Evolutionary conservation across 2,888 invertebrate species (phyloP).

Genomic region (Ametastegia equiseti): DNA sequence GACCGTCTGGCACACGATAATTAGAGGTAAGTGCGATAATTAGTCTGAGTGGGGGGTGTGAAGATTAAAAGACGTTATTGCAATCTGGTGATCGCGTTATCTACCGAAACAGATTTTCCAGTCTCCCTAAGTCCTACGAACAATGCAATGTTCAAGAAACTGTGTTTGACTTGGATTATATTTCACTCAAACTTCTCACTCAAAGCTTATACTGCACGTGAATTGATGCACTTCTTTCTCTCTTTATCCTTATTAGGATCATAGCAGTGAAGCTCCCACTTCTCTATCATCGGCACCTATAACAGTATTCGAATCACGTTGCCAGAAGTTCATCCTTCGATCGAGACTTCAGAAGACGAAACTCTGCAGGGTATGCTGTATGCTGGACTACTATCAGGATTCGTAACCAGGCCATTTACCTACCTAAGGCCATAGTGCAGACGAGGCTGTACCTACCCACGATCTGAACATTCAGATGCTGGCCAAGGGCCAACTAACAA

Average conservation of each 20-base stretch:
- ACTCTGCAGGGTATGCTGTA: slow-evolving; percentile 57
- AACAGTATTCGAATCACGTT: slow-evolving; percentile 59
- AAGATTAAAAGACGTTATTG: slow-evolving; percentile 12
- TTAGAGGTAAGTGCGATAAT: slow-evolving; percentile 39
- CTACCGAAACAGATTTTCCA: background rate
- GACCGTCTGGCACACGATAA: slow-evolving; percentile 34
- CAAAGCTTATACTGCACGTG: too few relatives aligned
- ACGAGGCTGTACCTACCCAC: slow-evolving; percentile 62
- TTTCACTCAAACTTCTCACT: background rate
- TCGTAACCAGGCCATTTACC: slow-evolving; percentile 56
- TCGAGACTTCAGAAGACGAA: slow-evolving; percentile 8
- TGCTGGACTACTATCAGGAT: slow-evolving; percentile 58
- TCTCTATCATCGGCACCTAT: background rate
- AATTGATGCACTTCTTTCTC: slow-evolving; percentile 60
- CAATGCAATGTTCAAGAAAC: background rate
- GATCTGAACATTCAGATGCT: slow-evolving; percentile 63
- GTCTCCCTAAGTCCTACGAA: too few relatives aligned
- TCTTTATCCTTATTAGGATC: slow-evolving; percentile 56
- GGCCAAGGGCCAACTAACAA: slow-evolving; percentile 53
- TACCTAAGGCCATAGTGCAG: slow-evolving; percentile 56
- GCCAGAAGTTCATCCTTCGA: slow-evolving; percentile 56
- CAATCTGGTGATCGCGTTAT: background rate
- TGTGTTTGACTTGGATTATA: background rate
- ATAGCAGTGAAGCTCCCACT: slow-evolving; percentile 47
- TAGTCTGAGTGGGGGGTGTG: background rate